Percentiles rank a stretch among this genome's conserved stretches.
These are phyloP conservation scores for Enoplosus armatus DNA, from an alignment of 2,797 vertebrate species.

Conservation along the genomic window DNA sequence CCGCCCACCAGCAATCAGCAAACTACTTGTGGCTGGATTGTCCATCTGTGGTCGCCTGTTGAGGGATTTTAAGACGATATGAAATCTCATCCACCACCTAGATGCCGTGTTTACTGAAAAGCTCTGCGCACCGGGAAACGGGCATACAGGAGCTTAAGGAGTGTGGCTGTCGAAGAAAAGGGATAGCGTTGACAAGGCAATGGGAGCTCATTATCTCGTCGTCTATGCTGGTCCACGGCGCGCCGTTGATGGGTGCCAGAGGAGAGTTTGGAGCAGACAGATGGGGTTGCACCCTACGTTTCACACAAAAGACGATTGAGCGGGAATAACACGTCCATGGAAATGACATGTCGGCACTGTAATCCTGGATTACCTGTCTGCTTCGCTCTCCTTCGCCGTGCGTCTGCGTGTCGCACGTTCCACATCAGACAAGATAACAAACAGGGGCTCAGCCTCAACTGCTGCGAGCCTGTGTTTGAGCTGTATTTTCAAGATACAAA, in stretches of 20 bases:
- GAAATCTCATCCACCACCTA: slow-evolving; percentile 58
- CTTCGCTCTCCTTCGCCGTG: slow-evolving; percentile 36
- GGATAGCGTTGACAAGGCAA: slow-evolving; percentile 81
- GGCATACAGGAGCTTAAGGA: slow-evolving; percentile 56
- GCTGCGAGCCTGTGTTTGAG: slow-evolving; percentile 42
- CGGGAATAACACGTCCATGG: slow-evolving; percentile 55
- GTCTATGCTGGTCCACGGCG: slow-evolving; percentile 80
- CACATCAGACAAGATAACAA: slow-evolving; percentile 61
- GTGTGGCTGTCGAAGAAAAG: slow-evolving; percentile 27
- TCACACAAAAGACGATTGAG: slow-evolving; percentile 52
- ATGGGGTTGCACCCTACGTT: slow-evolving; percentile 59
- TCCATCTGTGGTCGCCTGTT: slow-evolving; percentile 17
- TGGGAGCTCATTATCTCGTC: slow-evolving; percentile 80
- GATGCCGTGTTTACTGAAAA: slow-evolving; percentile 71
- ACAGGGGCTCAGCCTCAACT: slow-evolving; percentile 33
- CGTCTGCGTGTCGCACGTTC: slow-evolving; percentile 28
- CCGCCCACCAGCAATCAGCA: neutral
- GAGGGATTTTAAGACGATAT: slow-evolving; percentile 65
- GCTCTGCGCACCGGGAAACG: slow-evolving; percentile 45
- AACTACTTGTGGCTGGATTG: neutral
- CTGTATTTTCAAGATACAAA: slow-evolving; percentile 38
- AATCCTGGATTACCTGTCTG: slow-evolving; percentile 82
- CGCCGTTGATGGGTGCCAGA: slow-evolving; percentile 67
- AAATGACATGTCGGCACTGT: slow-evolving; percentile 70
- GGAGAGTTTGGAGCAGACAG: slow-evolving; percentile 69